phyloP scores from a whole-genome alignment of 2,888 invertebrate genomes.

The Drepanosiphum platanoidis region DNA sequence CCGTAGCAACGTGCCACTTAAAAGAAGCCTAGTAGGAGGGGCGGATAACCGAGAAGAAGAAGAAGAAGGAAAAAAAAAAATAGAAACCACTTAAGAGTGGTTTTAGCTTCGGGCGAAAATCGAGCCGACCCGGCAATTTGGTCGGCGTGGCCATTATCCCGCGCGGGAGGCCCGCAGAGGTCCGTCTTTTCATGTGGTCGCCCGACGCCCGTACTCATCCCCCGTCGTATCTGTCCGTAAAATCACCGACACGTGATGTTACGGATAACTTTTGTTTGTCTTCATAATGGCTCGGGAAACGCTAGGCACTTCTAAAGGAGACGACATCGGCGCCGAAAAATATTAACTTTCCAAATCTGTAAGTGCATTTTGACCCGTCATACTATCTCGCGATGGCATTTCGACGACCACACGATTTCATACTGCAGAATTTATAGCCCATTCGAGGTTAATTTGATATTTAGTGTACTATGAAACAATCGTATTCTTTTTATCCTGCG shows the following conservation, averaged over 20 bases:
- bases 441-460: no score
- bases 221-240: slow-evolving; percentile 38
- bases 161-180: slow-evolving; percentile 35
- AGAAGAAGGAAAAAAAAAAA: neutral
- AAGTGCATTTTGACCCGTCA: slow-evolving; percentile 24
- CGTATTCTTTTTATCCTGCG: neutral
- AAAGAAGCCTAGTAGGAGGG: slow-evolving; percentile 44
- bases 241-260: slow-evolving; percentile 44
- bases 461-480: neutral
- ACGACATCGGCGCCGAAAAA: slow-evolving; percentile 4
- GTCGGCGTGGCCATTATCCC: slow-evolving; percentile 50
- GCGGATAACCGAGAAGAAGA: slow-evolving; percentile 5
- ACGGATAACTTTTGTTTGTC: slow-evolving; percentile 55
- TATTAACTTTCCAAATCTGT: slow-evolving; percentile 43
- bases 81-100: slow-evolving; percentile 61
- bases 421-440: neutral
- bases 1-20: slow-evolving; percentile 55
- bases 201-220: slow-evolving; percentile 25
- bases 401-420: no score
- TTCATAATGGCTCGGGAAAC: slow-evolving; percentile 37
- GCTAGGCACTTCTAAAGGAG: slow-evolving; percentile 5
- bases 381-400: neutral
- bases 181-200: slow-evolving; percentile 47
- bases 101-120: slow-evolving; percentile 59
- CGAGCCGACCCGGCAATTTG: slow-evolving; percentile 57